Conservation (phyloP, 2,113 vertebrate genomes). For the Leucopsar rothschildi region DNA sequence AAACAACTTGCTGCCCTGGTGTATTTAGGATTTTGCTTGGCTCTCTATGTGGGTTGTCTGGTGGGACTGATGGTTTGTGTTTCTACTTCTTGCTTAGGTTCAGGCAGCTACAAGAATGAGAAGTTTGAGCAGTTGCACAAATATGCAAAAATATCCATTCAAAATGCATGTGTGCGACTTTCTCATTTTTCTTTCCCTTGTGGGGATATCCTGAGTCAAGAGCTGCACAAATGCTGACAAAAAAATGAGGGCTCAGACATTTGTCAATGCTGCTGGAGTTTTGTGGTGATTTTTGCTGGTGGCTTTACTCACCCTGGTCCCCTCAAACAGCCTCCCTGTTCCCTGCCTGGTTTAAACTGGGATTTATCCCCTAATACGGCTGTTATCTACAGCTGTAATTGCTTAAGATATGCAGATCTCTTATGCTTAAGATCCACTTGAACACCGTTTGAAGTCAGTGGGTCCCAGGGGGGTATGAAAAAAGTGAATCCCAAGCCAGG, state of each 20-base stretch:
- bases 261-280: background rate
- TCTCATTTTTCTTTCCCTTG: background rate
- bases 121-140: background rate
- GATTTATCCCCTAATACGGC: background rate
- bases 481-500: background rate
- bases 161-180: background rate
- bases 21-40: background rate
- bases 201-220: background rate
- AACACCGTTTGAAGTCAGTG: background rate
- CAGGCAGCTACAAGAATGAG: background rate
- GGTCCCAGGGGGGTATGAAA: background rate
- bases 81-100: background rate
- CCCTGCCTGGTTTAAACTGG: background rate
- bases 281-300: too few relatives aligned
- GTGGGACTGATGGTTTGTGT: background rate
- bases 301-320: background rate
- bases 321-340: background rate
- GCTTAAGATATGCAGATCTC: background rate
- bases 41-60: background rate
- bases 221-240: background rate
- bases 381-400: background rate
- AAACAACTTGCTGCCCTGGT: background rate
- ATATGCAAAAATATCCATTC: background rate
- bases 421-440: background rate
- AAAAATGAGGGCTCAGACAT: background rate